Base-by-base conservation (phyloP, 2,797 vertebrate genomes). In the Pyrrhura leucotis region DNA sequence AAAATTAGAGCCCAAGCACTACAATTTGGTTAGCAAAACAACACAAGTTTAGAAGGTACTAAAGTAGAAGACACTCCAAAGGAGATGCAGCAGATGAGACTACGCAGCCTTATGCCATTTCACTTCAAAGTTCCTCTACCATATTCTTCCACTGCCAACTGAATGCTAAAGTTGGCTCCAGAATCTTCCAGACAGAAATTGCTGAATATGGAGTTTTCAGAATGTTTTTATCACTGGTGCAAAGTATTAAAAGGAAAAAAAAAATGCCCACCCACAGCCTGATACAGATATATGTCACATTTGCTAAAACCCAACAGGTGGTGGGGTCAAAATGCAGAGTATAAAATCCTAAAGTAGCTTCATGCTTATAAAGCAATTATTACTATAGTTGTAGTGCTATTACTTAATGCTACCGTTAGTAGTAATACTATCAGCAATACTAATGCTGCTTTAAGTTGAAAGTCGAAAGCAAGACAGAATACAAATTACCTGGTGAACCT, bases 401-500 rank as follows among this genome's bases (percentile, higher is more conserved):
- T 77, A 77, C 72, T 84, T 94, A 88, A 88, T 33, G 48, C 33
- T 79, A 40, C 42, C 62, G 77, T 71, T 65, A 94, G 45, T 80
- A 88, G 68, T 25, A 93, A 67, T 37, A 51, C 7, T 59, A 74
- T 53, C 48, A 78, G 53, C 39, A 83, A 42, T 51, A 71, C 12
- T 53, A 81, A 56, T 18, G n/a, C 21, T 79, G 25, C 53, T 84
- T 28, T 47, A 80, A 77, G 40, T 76, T 83, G 63, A 61, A 82
- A 48, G 29, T 31, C 39, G 11, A 74, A 90, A 81, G 44, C 44
- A 88, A 50, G 79, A 82, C 54, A 80, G 45, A 95, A 91, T 45
- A 61, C 16, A 75, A 97, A 91, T 81, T 97, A 99, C 99, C 99
- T 99, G 99, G 98, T 99, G 99, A 98, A 99, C 98, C 98, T 99